phyloP scores from a whole-genome alignment of 2,113 vertebrate species.

The Nyctereutes procyonoides region DNA sequence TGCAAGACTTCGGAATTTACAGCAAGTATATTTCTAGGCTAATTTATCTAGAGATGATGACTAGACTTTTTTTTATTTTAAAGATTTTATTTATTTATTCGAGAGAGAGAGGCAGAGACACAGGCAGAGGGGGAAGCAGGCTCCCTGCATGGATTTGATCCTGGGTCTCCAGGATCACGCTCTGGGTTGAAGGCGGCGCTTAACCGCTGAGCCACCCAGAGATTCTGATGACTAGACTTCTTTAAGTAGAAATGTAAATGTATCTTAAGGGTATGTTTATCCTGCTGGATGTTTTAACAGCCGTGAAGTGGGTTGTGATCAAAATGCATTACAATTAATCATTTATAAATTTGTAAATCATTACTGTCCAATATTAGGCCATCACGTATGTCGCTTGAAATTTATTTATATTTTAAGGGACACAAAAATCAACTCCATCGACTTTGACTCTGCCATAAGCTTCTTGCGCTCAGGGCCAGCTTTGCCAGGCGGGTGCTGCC shows the following conservation, averaged over 20 bases:
- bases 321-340: background rate
- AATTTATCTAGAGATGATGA: background rate
- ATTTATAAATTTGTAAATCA: background rate
- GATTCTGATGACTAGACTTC: background rate
- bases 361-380: background rate
- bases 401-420: slow-evolving; percentile 5
- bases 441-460: background rate
- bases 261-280: background rate
- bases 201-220: too few species aligned
- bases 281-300: slow-evolving; percentile 17
- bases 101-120: too few species aligned
- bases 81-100: too few species aligned
- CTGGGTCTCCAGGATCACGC: too few species aligned
- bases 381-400: slow-evolving; percentile 14
- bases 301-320: background rate
- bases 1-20: slow-evolving; percentile 37
- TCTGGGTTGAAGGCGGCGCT: too few species aligned
- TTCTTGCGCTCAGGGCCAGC: background rate
- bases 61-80: too few species aligned
- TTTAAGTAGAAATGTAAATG: slow-evolving; percentile 13
- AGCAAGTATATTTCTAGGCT: background rate
- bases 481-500: background rate
- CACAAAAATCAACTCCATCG: background rate
- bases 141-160: too few species aligned
- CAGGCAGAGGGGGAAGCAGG: too few species aligned